Base-by-base conservation (phyloP, 2,113 vertebrate genomes). In the Dipodomys ordii region DNA sequence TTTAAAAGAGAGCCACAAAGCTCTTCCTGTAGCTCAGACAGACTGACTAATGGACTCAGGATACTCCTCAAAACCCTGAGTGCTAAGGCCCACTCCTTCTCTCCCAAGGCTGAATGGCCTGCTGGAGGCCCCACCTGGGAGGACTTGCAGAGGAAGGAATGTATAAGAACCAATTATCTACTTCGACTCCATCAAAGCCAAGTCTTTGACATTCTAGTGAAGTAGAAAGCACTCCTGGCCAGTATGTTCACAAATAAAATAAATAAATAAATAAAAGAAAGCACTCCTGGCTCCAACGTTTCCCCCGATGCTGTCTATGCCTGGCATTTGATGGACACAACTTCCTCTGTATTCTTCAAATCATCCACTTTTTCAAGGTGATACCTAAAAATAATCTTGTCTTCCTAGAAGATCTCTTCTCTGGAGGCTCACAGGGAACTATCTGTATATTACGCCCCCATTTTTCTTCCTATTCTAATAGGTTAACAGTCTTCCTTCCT, bases 401-500 rank as follows among this genome's bases (percentile, higher is more conserved):
- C 30, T 91, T 30, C n/a, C 3, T 39, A 46, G 64, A 44, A 65
- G 57, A 30, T 71, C n/a, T 67, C 2, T 57, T 32, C 28, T 60
- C 19, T 30, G 20, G 3, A 11, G 7, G 28, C 4, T n/a, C 4
- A 16, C 10, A 2, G 20, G 32, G 23, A 19, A 5, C 25, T 20
- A 7, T 71, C 16, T 71, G 0, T 6, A 27, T 35, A 39, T 39
- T 39, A 6, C 19, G 30, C 4, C 19, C 6, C 2, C 5, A 13
- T 8, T 62, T 19, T 13, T 28, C 25, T 46, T 20, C 15, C 78
- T 35, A n/a, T 3, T 83, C 16, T 32, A 39, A 1, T 35, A 12
- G 3, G 46, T 3, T 57, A 2, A 11, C 18, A 7, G 1, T n/a
- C 44, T 1, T 35, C 1, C 1, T 19, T 68, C 62, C 7, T 0